Base-by-base conservation (phyloP, 92 coral and sea anemone species). In the Actinernus sp. region DNA sequence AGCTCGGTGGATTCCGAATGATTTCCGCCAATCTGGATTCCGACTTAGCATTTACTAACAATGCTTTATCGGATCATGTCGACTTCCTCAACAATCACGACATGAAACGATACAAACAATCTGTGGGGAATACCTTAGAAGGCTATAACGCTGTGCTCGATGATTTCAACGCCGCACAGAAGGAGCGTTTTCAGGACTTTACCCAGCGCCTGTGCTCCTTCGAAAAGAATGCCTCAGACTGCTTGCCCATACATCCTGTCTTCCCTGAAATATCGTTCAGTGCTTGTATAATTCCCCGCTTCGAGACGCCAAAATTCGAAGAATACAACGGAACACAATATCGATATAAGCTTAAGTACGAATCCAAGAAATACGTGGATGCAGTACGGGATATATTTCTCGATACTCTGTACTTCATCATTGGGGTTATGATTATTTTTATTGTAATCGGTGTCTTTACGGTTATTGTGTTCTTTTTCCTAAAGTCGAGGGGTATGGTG, bases 401-500 rank as follows among this genome's bases (percentile, higher is more conserved):
- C 20, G 75, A 83, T 37, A 88, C 95, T 1, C 45, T 88, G 43
- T 83, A 77, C 51, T 83, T 88, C 29, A 46, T 85, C 26, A 50
- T 88, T 40, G 84, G 51, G 3, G 73, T 56, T 7, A 55, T 73
- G 1, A 20, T 74, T 29, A 32, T 52, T 34, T 41, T 70, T 38
- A 26, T 68, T 8, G 12, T 84, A 1, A 61, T 73, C 0, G 24
- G 76, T 0, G 55, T 63, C 16, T 29, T 73, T 39, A 39, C 56
- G 21, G 54, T 47, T n/a, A 88, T 61, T 30, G 75, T 65, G 3
- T 83, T 83, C 27, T 55, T 29, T 26, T 83, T 83, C 64, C 34
- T 88, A n/a, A 88, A 88, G 49, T 71, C 90, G n/a, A 63, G 79
- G 34, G 95, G 89, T 17, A 83, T 88, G 95, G 82, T 88, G 0